phyloP scores from a whole-genome alignment of 2,888 invertebrate species.

The Eupelmus urozonus region DNA sequence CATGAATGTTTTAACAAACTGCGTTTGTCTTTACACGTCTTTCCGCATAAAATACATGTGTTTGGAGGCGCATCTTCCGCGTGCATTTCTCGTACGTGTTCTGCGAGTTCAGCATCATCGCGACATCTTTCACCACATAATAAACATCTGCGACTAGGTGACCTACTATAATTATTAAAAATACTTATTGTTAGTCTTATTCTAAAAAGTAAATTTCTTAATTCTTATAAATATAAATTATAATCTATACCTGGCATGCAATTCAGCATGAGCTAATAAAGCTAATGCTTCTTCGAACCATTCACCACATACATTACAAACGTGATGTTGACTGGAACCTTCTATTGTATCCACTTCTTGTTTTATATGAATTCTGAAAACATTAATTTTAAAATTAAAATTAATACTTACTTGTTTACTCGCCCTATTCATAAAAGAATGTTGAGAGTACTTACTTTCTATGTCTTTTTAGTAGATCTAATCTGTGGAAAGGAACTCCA shows the following conservation, averaged over 20 bases:
- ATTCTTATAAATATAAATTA: slow-evolving; percentile 10
- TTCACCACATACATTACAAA: slow-evolving; percentile 89
- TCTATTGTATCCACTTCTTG: slow-evolving; percentile 71
- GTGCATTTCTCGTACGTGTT: slow-evolving; percentile 82
- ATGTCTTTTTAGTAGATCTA: slow-evolving; percentile 86
- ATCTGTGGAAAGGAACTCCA: slow-evolving; percentile 87
- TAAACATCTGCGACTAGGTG: slow-evolving; percentile 80
- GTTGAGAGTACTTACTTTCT: slow-evolving; percentile 76
- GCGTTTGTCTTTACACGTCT: slow-evolving; percentile 84
- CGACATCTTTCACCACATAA: slow-evolving; percentile 83
- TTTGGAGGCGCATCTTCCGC: slow-evolving; percentile 82
- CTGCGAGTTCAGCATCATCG: slow-evolving; percentile 82
- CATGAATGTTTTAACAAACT: slow-evolving; percentile 84
- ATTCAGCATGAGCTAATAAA: slow-evolving; percentile 87
- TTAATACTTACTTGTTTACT: not conserved
- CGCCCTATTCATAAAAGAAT: not conserved
- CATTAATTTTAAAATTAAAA: slow-evolving; percentile 4
- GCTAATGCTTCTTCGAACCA: slow-evolving; percentile 87
- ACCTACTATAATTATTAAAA: slow-evolving; percentile 65
- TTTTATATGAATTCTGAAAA: slow-evolving; percentile 74
- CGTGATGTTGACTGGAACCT: slow-evolving; percentile 78
- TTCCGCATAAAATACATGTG: slow-evolving; percentile 83
- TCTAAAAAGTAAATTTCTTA: slow-evolving; percentile 9
- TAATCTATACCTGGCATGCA: slow-evolving; percentile 81
- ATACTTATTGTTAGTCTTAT: slow-evolving; percentile 17